Base-by-base conservation (phyloP, 2,888 invertebrate genomes). In the Agrochola circellaris region DNA sequence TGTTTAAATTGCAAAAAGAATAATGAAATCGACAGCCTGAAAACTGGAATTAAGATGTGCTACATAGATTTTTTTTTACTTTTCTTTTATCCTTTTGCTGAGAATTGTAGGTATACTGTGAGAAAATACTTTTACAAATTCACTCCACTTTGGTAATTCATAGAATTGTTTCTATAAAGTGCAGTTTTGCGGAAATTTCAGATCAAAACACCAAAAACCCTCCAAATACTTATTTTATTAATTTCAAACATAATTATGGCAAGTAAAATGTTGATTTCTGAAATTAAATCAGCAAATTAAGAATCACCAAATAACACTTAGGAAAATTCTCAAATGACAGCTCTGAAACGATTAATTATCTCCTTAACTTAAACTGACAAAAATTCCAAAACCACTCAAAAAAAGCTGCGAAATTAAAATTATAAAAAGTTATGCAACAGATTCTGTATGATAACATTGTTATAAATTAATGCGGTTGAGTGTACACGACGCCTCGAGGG, bases 401-500 rank as follows among this genome's bases (percentile, higher is more conserved):
- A 74, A 71, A 34, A 51, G 0, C 23, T 38, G 54, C 34, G 0
- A 67, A 48, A 70, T 68, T 56, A 34, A 67, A 68, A 68, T 17
- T 0, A 0, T 7, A 58, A n/a, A 67, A 73, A 81, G 77, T 72
- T 20, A 74, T 77, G 79, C 62, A 66, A 81, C 65, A 77, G 67
- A 78, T 80, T 80, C 72, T 74, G 72, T 83, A 71, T 45, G 82
- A 68, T 80, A 84, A 88, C 66, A 77, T 80, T 84, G 68, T 85
- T 86, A 90, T 61, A 79, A 81, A 72, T 86, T 83, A 90, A 88
- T 89, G 89, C 87, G 87, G 86, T 85, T 88, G 90, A 91, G 87
- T 91, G 89, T 92, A 86, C 90, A 81, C 79, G 89, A 87, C 84
- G 87, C 87, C 86, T 87, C 82, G 90, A 91, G 91, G 94, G 93